A percentile compares a stretch with the other conserved stretches of the same genome.
phyloP scores from a whole-genome alignment of 2,113 vertebrate species.

The Thinocorus orbignyianus region DNA sequence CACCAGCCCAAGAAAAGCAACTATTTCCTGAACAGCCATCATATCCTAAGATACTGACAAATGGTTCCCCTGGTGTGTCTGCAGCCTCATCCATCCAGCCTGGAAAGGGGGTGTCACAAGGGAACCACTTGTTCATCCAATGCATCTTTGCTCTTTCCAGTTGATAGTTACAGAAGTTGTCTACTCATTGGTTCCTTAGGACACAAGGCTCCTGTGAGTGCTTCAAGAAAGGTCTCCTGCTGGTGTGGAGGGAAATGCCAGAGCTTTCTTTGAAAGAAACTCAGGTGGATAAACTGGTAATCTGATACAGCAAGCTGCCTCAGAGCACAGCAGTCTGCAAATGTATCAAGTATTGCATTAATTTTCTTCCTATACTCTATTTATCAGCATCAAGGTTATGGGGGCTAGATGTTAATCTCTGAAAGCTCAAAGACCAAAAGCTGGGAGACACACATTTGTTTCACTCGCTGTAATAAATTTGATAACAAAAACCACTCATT shows the following conservation, averaged over 20 bases:
- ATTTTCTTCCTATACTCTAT: background rate
- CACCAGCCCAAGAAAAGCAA: background rate
- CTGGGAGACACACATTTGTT: background rate
- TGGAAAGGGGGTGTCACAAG: background rate
- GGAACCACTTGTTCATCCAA: accelerated
- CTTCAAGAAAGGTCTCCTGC: background rate
- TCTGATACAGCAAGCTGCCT: background rate
- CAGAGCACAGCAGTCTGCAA: background rate
- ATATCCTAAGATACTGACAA: background rate
- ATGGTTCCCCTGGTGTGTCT: accelerated
- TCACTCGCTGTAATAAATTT: background rate
- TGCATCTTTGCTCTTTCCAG: background rate
- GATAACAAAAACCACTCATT: background rate
- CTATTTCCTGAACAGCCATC: background rate
- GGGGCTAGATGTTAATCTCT: background rate
- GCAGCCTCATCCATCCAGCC: background rate
- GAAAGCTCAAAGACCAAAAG: background rate
- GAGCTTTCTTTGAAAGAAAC: background rate
- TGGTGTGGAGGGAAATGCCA: background rate
- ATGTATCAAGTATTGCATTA: accelerated
- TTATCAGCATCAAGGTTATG: background rate
- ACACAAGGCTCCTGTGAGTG: background rate
- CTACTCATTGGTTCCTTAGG: background rate
- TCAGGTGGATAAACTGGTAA: background rate
- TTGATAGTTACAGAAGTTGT: background rate